A percentile compares a stretch with the other conserved stretches of the same genome.
Conservation (phyloP, 2,888 invertebrate genomes). For the Mesorhabditis sp. region DNA sequence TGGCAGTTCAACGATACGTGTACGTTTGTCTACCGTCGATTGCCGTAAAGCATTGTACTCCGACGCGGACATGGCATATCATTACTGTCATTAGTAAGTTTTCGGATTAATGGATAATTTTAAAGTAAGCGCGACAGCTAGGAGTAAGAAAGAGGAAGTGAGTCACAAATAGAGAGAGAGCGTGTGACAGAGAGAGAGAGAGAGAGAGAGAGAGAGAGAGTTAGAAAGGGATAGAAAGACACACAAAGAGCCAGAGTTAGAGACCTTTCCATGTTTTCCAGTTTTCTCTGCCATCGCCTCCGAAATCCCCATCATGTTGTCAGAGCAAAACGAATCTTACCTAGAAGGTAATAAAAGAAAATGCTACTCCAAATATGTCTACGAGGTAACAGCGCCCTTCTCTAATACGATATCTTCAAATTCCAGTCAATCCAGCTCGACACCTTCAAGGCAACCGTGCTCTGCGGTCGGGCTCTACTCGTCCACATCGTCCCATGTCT, state of each 20-base stretch:
- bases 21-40: conserved; percentile 86
- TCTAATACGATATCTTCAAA: background rate
- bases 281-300: background rate
- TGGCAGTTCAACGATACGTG: conserved; percentile 83
- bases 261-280: background rate
- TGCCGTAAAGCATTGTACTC: conserved; percentile 67
- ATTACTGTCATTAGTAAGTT: conserved; percentile 13
- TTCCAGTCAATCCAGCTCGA: conserved; percentile 62
- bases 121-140: background rate
- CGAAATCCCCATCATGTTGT: conserved; percentile 1
- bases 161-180: too few relatives aligned
- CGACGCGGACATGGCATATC: conserved; percentile 13
- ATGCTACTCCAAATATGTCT: conserved; percentile 4
- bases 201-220: too few relatives aligned
- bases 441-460: conserved; percentile 70
- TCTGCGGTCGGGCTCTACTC: conserved; percentile 78
- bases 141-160: too few relatives aligned
- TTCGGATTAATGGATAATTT: background rate
- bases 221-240: too few relatives aligned
- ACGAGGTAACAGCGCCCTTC: background rate
- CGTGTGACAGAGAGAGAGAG: too few relatives aligned
- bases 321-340: background rate
- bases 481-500: conserved; percentile 63
- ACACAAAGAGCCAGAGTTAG: too few relatives aligned
- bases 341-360: background rate